Evolutionary conservation across 2,113 vertebrate genomes (phyloP).

Genomic region (Chrysemys picta): DNA sequence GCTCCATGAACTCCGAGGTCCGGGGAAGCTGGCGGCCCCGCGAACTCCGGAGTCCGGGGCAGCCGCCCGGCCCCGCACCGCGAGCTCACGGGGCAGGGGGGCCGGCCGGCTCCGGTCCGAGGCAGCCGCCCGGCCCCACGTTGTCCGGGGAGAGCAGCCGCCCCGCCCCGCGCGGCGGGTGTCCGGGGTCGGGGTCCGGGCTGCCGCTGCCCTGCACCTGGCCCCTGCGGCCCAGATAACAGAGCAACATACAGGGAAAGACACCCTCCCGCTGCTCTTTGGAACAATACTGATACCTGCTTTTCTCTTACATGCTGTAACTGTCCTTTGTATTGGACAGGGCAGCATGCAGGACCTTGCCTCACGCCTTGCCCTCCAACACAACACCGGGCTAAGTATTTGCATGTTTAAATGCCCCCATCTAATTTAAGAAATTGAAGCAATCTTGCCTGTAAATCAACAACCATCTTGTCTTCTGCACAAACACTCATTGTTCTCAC

Average conservation of each 20-base stretch:
- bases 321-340: background rate
- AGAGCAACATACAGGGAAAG: background rate
- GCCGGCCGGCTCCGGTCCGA: no score
- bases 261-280: background rate
- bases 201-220: no score
- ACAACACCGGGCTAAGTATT: background rate
- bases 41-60: no score
- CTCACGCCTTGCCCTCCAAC: background rate
- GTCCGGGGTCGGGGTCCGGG: no score
- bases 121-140: no score
- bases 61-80: no score
- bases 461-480: background rate
- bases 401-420: background rate
- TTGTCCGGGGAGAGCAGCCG: no score
- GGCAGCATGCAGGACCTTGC: background rate
- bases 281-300: background rate
- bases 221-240: no score
- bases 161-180: no score
- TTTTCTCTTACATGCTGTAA: background rate
- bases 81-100: no score
- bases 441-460: background rate
- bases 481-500: background rate
- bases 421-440: background rate
- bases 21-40: no score
- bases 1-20: no score